These are phyloP conservation scores for Gastrophysa polygoni DNA, from an alignment of 2,888 invertebrate genomes.

Conservation along the genomic window DNA sequence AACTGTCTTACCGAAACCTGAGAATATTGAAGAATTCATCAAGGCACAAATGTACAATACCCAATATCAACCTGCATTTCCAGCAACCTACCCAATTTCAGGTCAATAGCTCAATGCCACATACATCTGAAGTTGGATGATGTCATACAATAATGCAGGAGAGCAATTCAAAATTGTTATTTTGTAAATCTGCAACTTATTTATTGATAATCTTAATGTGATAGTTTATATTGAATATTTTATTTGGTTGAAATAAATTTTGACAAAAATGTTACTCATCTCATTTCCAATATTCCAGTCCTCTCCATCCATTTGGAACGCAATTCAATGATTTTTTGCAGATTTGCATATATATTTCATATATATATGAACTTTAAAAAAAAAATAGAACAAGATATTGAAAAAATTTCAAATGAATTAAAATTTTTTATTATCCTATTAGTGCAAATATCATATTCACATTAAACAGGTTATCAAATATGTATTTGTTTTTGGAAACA, in stretches of 20 bases:
- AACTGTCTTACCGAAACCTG: conserved; percentile 78
- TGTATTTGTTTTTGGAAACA: neutral
- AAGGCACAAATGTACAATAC: conserved; percentile 83
- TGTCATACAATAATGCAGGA: neutral
- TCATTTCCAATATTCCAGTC: neutral
- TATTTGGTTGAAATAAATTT: conserved; percentile 13
- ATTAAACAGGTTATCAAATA: too few species aligned
- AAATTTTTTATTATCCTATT: neutral
- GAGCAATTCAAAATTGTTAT: neutral
- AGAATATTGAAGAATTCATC: conserved; percentile 74
- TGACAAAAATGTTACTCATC: neutral
- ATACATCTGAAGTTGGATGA: too few species aligned
- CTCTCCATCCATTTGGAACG: too few species aligned
- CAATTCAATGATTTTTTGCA: too few species aligned
- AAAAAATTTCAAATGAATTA: neutral
- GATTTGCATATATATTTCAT: too few species aligned
- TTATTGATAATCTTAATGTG: conserved; percentile 8
- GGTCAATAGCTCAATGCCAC: conserved; percentile 29
- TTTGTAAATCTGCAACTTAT: neutral
- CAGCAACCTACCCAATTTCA: conserved; percentile 69
- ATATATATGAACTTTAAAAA: too few species aligned
- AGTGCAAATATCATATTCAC: too few species aligned
- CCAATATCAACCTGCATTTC: conserved; percentile 71
- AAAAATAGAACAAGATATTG: too few species aligned
- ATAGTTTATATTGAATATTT: conserved; percentile 14